Percentiles rank a stretch among this genome's conserved stretches.
phyloP scores from a whole-genome alignment of 1,140 invertebrate genomes.

The Helicorthomorpha holstii region DNA sequence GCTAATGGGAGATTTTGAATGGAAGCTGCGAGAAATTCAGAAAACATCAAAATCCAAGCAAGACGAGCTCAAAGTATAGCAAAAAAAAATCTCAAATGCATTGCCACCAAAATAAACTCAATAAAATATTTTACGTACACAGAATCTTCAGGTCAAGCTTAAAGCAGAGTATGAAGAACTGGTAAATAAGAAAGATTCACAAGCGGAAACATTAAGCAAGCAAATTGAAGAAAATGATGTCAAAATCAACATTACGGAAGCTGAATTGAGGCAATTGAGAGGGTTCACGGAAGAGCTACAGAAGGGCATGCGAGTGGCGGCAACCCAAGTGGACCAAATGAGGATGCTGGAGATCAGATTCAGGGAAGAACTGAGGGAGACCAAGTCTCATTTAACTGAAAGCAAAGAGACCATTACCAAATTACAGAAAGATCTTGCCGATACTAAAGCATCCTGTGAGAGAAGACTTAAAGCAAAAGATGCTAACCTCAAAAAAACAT shows the following conservation, averaged over 20 bases:
- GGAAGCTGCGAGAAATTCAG: slow-evolving; percentile 45
- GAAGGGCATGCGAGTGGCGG: slow-evolving; percentile 32
- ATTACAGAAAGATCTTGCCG: not conserved
- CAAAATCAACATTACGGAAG: slow-evolving; percentile 25
- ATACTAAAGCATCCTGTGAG: not conserved
- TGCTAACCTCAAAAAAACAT: not conserved
- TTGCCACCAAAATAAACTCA: not conserved
- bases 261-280: slow-evolving; percentile 36
- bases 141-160: slow-evolving; percentile 6
- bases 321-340: slow-evolving; percentile 33
- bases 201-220: slow-evolving; percentile 13
- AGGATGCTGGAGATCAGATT: not conserved
- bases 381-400: slow-evolving; percentile 15
- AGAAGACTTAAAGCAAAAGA: not conserved
- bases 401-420: not conserved
- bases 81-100: slow-evolving; percentile 21
- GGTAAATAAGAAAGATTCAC: slow-evolving; percentile 3
- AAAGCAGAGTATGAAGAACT: slow-evolving; percentile 11
- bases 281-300: slow-evolving; percentile 39
- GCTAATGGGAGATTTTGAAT: slow-evolving; percentile 46
- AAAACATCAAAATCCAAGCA: slow-evolving; percentile 37
- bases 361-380: slow-evolving; percentile 17
- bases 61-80: slow-evolving; percentile 30
- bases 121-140: not conserved
- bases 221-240: slow-evolving; percentile 3